Evolutionary conservation across 2,113 vertebrate genomes (phyloP), one percentile per base, ranked within the genome.

Genomic region (Triplophysa dalaica): DNA sequence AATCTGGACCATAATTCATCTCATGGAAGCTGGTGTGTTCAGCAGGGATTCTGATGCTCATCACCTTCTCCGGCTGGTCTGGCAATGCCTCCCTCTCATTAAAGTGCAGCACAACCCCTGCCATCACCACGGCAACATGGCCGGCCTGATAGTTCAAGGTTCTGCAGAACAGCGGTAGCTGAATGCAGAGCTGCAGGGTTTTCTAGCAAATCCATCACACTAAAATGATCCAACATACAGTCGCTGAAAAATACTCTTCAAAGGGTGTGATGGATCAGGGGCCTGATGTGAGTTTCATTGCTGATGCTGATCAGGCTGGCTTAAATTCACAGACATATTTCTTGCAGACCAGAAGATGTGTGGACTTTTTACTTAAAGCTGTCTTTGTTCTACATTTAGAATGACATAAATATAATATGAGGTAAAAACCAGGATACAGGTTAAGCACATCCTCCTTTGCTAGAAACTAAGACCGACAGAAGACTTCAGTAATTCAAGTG

Each of bases 191-290:
- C 58, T 29, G 62, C 63, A 75, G 65, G 62, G 74, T 65, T 54
- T 52, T 65, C 74, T 24, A 52, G 9, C 10, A 64, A 65, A 76
- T 65, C 74, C 74, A 76, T 65, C 74, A 65, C 45, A 76, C 62
- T 64, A 76, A 76, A 76, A 24, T 8, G 22, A 38, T 76, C 61
- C 74, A 65, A 65, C 74, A 76, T 54, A 50, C 61, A 65, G 43
- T 76, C 61, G 4, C 62, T 65, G 45, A 54, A 77, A 74, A 65
- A 65, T 16, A 65, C 2, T 12, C 61, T 77, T 65, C 74, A 77
- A 65, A 65, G 24, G 62, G 21, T 24, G 61, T 38, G 74, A 65
- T 21, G 61, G 61, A 65, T 65, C 45, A 16, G 61, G 29, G 43
- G 60, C 64, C 63, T 64, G 60, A 75, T 50, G 8, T 16, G 74